phyloP scores from a whole-genome alignment of 2,113 vertebrate species.

The Cervus canadensis region DNA sequence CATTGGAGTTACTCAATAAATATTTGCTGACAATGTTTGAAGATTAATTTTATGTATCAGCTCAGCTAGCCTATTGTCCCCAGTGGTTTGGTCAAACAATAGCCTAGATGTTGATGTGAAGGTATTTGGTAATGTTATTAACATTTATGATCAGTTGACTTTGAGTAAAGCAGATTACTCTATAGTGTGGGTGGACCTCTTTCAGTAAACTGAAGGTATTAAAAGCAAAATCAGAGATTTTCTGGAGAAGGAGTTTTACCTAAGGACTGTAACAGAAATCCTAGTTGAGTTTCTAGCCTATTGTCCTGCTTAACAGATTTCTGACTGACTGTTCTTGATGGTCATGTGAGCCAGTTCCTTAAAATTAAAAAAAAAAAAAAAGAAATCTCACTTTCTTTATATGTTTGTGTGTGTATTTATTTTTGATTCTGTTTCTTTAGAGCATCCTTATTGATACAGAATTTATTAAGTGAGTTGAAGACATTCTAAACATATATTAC shows the following conservation, averaged over 20 bases:
- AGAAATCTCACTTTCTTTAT: not conserved
- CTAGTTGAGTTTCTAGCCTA: not conserved
- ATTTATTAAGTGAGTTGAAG: not conserved
- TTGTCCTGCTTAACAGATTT: not conserved
- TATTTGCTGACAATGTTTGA: not conserved
- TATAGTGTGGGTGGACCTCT: not conserved
- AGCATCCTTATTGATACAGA: not conserved
- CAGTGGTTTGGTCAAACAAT: not conserved
- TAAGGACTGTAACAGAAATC: not conserved
- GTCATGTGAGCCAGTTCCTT: not conserved
- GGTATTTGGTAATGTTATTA: constrained; percentile 1
- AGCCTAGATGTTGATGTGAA: not conserved
- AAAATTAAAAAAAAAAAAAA: not conserved
- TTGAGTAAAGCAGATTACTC: not conserved
- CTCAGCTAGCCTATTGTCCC: not conserved
- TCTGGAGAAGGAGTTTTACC: not conserved
- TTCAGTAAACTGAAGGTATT: not conserved
- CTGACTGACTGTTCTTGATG: not conserved
- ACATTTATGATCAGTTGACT: not conserved
- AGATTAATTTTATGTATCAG: not conserved
- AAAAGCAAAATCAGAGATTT: not conserved
- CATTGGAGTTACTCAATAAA: not conserved
- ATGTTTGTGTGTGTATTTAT: not conserved
- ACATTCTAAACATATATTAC: not conserved
- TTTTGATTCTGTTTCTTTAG: not conserved